Base-by-base conservation (phyloP, 1,140 invertebrate species). In the Pseudomyrmex sp. region DNA sequence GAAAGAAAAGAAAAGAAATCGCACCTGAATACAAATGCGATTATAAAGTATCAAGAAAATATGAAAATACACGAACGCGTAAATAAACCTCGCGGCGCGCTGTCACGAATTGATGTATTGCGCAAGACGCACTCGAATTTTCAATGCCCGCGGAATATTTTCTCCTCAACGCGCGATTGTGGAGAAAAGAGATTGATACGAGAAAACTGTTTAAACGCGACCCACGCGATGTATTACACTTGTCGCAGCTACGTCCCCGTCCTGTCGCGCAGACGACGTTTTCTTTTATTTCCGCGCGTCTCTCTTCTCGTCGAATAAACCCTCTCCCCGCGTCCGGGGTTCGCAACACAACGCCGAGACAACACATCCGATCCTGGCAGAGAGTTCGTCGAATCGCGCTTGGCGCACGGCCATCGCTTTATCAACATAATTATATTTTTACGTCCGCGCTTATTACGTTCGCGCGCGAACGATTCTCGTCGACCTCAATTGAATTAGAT, bases 351-450 rank as follows among this genome's bases (percentile, higher is more conserved):
- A 89, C 87, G 35, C 35, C 35, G 35, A 88, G 72, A 86, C 2
- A 26, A 86, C 35, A 26, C 91, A 93, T 93, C 92, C 91, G 92
- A 92, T 92, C 92, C 89, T 91, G 89, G 90, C 90, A 90, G 85
- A 70, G 52, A 35, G 35, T 35, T 62, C 72, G 26, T 66, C 80
- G 74, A 77, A 69, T 69, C 72, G 69, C 77, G 52, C 62, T 86
- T 93, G 92, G 92, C 92, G 68, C 9, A 7, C 4, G 63, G 92
- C 92, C 92, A 92, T 82, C 69, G 82, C 74, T 89, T 89, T 91
- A 93, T 92, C 91, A 91, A 77, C 86, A 87, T 92, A 93, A 93
- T 93, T 93, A 35, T 35, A 93, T 92, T 93, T 92, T 89, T 92
- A 89, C 87, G 76, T 89, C 20, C 79, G 58, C 10, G 7, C 7